These are phyloP conservation scores for Limnephilus lunatus DNA, from an alignment of 2,888 invertebrate genomes.

Conservation along the genomic window DNA sequence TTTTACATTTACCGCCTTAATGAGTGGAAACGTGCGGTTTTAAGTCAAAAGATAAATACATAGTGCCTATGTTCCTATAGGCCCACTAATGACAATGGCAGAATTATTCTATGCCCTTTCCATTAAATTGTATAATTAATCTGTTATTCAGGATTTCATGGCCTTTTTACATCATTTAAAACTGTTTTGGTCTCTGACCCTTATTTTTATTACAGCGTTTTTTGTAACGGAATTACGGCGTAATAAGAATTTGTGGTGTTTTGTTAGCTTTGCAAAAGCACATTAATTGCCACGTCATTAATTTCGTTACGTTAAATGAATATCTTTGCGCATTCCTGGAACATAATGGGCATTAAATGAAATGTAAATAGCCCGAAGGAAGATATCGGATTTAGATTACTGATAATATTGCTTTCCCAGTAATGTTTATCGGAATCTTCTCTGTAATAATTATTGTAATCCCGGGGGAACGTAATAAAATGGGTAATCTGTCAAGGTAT, in stretches of 20 bases:
- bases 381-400: background rate
- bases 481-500: constrained; percentile 1
- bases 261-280: background rate
- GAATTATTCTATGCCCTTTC: constrained; percentile 33
- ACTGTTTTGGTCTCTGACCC: constrained; percentile 17
- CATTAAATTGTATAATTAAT: constrained; percentile 32
- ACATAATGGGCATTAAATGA: background rate
- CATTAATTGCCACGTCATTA: constrained; percentile 2
- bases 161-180: constrained; percentile 20
- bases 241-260: background rate
- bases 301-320: background rate
- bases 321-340: constrained; percentile 2
- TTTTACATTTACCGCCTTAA: constrained; percentile 53
- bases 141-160: constrained; percentile 36
- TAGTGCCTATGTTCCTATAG: background rate
- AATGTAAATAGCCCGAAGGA: background rate
- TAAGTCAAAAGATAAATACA: background rate
- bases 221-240: background rate
- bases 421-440: background rate
- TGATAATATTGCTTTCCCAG: background rate
- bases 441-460: background rate
- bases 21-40: constrained; percentile 51
- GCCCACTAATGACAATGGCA: constrained; percentile 6
- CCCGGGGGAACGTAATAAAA: background rate
- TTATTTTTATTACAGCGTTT: background rate